Percentiles rank a stretch among this genome's conserved stretches.
Conservation (phyloP, 2,113 vertebrate genomes). For the Hypocryptadius cinnamomeus region DNA sequence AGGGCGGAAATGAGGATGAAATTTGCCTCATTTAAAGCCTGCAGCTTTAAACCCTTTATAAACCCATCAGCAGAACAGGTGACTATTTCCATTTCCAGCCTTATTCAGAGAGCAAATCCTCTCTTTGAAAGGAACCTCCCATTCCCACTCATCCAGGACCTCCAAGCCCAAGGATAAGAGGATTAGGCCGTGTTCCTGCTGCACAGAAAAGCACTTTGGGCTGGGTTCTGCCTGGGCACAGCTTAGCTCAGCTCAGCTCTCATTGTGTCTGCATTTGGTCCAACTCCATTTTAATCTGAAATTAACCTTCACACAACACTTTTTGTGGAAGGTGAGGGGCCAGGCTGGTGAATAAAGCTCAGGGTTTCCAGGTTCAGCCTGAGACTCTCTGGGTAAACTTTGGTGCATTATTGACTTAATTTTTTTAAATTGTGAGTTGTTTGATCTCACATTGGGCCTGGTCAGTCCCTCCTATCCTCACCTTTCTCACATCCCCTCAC, state of each 20-base stretch:
- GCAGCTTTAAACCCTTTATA: neutral
- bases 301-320: neutral
- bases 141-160: neutral
- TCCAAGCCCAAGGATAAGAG: neutral
- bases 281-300: neutral
- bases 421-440: neutral
- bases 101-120: slow-evolving; percentile 26
- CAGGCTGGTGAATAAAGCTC: neutral
- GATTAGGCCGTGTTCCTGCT: neutral
- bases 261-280: neutral
- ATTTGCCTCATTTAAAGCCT: neutral
- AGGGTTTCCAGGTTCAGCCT: neutral
- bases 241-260: neutral
- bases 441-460: neutral
- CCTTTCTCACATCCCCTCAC: neutral
- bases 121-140: neutral
- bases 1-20: neutral
- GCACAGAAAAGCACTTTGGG: neutral
- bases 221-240: neutral
- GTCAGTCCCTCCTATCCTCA: neutral
- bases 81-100: slow-evolving; percentile 16
- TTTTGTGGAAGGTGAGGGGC: neutral
- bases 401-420: neutral
- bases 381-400: neutral
- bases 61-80: neutral